These are phyloP conservation scores for Musca vetustissima DNA, from an alignment of 1,140 invertebrate species.

Conservation along the genomic window DNA sequence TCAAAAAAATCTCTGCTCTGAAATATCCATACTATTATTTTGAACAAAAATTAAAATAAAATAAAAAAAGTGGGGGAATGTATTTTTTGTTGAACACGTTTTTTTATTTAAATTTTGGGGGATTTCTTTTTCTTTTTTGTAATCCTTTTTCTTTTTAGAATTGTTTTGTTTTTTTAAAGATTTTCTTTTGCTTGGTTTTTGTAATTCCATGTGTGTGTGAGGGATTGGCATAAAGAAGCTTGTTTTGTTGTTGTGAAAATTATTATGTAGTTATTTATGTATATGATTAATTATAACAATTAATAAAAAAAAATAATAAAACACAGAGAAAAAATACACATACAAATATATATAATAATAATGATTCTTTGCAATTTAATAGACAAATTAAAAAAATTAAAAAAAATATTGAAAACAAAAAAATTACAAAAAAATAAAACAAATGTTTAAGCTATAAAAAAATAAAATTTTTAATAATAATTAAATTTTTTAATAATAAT, in stretches of 20 bases:
- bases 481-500: not conserved
- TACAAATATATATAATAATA: not conserved
- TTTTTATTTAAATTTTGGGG: too few species aligned
- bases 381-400: too few species aligned
- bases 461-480: not conserved
- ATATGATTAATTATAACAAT: conserved; percentile 20
- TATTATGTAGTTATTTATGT: conserved; percentile 2
- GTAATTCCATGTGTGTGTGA: too few species aligned
- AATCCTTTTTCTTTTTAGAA: not conserved
- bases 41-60: too few species aligned
- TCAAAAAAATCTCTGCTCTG: too few species aligned
- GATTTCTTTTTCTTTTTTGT: too few species aligned
- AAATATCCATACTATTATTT: too few species aligned
- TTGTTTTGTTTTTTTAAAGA: not conserved
- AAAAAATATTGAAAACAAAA: too few species aligned
- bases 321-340: conserved; percentile 23
- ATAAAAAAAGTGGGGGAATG: too few species aligned
- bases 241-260: not conserved
- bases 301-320: conserved; percentile 11
- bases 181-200: not conserved
- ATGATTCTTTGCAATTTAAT: too few species aligned
- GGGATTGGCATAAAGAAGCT: conserved; percentile 5
- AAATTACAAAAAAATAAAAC: conserved; percentile 7
- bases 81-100: too few species aligned
- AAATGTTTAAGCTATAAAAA: conserved; percentile 11